Percentiles rank a stretch among this genome's conserved stretches.
Conservation (phyloP, 2,797 vertebrate species). For the Echiichthys vipera region DNA sequence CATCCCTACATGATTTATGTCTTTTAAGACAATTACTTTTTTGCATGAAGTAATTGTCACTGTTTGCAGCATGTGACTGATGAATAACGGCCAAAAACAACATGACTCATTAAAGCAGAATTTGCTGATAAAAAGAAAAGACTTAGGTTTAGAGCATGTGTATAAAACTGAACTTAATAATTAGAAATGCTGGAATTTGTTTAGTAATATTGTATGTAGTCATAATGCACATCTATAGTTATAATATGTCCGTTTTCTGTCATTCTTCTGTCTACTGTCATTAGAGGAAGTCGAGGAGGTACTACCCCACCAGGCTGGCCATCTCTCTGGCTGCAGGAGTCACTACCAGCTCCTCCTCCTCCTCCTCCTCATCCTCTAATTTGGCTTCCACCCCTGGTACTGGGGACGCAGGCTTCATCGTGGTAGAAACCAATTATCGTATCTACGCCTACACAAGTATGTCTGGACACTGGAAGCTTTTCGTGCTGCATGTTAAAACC, state of each 20-base stretch:
- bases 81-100: neutral
- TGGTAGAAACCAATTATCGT: slow-evolving; percentile 94
- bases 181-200: neutral
- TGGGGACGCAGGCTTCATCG: slow-evolving; percentile 88
- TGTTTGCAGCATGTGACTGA: neutral
- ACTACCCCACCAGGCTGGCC: slow-evolving; percentile 93
- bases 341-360: slow-evolving; percentile 70
- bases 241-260: neutral
- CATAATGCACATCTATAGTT: neutral
- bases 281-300: slow-evolving; percentile 92
- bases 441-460: slow-evolving; percentile 93
- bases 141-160: neutral
- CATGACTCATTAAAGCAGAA: too few species aligned
- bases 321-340: slow-evolving; percentile 93
- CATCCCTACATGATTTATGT: too few species aligned
- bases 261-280: slow-evolving; percentile 1
- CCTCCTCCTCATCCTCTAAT: slow-evolving; percentile 44
- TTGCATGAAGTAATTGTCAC: neutral
- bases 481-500: neutral
- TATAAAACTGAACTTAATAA: neutral
- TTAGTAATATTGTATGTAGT: neutral
- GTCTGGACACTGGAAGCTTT: slow-evolving; percentile 23
- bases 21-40: too few species aligned
- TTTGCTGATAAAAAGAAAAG: too few species aligned
- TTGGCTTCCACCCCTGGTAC: slow-evolving; percentile 58